These are phyloP conservation scores for Piscicola geometra DNA, from an alignment of 2,888 invertebrate species.

Conservation along the genomic window DNA sequence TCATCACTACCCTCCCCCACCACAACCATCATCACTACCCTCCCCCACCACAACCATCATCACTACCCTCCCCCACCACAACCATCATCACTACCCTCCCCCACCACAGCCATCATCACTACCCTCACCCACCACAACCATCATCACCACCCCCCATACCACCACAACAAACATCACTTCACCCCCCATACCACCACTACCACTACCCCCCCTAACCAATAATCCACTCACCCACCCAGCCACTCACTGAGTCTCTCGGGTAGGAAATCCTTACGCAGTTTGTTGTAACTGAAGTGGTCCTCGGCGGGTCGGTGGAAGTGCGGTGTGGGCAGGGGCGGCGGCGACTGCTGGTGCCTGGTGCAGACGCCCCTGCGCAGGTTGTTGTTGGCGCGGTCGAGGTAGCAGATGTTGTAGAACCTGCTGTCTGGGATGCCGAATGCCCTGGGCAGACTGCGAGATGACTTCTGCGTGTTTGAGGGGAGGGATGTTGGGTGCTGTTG, in stretches of 20 bases:
- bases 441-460: constrained; percentile 17
- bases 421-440: constrained; percentile 38
- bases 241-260: constrained; percentile 34
- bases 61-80: too few species aligned
- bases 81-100: too few species aligned
- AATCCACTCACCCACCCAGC: too few species aligned
- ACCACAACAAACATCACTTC: too few species aligned
- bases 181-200: too few species aligned
- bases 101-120: too few species aligned
- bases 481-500: neutral
- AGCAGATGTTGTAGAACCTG: constrained; percentile 38
- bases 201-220: too few species aligned
- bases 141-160: too few species aligned
- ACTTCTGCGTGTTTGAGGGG: neutral
- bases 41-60: too few species aligned
- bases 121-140: too few species aligned
- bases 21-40: too few species aligned
- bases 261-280: constrained; percentile 35
- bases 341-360: neutral
- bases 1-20: too few species aligned
- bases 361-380: constrained; percentile 31
- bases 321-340: constrained; percentile 16
- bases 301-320: constrained; percentile 40
- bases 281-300: constrained; percentile 39
- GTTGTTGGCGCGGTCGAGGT: constrained; percentile 34